Evolutionary conservation across 2,888 invertebrate genomes (phyloP), one percentile per base, ranked within the genome.

Genomic region (Thalpophila matura): DNA sequence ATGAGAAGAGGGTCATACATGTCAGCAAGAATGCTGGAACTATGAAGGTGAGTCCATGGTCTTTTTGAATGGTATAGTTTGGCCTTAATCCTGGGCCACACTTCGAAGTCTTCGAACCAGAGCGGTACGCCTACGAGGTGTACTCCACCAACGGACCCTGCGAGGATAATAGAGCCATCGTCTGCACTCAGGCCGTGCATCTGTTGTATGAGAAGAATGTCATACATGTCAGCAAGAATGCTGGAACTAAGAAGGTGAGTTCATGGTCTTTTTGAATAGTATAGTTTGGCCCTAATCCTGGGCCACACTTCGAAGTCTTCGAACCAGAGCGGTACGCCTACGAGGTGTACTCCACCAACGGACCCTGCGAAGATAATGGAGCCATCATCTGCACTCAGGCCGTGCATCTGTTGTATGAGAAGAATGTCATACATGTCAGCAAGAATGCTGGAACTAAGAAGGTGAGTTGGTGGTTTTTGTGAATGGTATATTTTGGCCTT

Each of bases 81-180:
- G 7, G 6, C n/a, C n/a, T n/a, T n/a, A n/a, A n/a, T n/a, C n/a
- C n/a, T n/a, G n/a, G n/a, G n/a, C n/a, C n/a, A n/a, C n/a, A n/a
- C n/a, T n/a, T n/a, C n/a, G n/a, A n/a, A n/a, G n/a, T n/a, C n/a
- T n/a, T n/a, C n/a, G 46, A 93, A 95, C 38, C 85, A 94, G 0
- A 94, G 95, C 0, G 95, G 95, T 94, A 89, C 93, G 96, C 91
- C 88, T 96, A 92, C 67, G 83, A 93, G 96, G 96, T 97, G 49
- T 96, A 97, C 70, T 96, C 97, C 1, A 97, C 96, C 0, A 97
- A 97, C 86, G 96, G 96, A 1, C 96, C 96, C 0, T 98, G 98
- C 79, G 95, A 95, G 24, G 95, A 95, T 49, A 93, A 95, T 40
- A 76, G 82, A 0, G 89, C 89, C 1, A 89, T 95, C 0, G 95